Conservation (phyloP, 1,140 invertebrate genomes). For the Tetraneura akinire region DNA sequence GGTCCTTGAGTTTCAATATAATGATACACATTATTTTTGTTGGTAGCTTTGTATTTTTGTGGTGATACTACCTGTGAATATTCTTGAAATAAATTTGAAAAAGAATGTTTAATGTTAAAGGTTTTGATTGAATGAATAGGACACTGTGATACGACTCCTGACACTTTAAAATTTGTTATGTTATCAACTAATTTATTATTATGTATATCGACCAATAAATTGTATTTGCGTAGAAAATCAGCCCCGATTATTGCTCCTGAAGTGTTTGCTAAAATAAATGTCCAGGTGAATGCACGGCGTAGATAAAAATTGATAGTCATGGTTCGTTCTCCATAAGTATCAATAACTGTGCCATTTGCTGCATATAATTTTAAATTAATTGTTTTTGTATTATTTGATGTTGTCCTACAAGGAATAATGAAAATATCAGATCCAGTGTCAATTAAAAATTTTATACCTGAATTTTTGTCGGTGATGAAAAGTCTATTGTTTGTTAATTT, state of each 20-base stretch:
- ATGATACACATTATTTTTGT: neutral
- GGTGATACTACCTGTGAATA: neutral
- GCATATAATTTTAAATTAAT: neutral
- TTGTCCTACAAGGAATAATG: neutral
- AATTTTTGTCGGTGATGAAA: neutral
- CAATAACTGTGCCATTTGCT: neutral
- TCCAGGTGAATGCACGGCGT: neutral
- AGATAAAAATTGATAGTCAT: neutral
- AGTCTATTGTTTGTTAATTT: neutral
- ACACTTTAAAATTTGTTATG: neutral
- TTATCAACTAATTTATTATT: neutral
- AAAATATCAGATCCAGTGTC: slow-evolving; percentile 3
- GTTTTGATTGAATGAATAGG: neutral
- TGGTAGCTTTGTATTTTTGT: no score
- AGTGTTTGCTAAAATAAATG: neutral
- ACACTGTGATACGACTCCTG: neutral
- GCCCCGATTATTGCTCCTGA: neutral
- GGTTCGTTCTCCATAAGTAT: neutral
- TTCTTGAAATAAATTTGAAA: neutral
- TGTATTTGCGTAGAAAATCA: neutral
- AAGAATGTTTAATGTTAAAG: neutral
- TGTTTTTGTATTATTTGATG: no score
- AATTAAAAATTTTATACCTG: neutral
- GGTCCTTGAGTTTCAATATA: slow-evolving; percentile 54
- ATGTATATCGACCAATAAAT: neutral